Evolutionary conservation across 2,113 vertebrate genomes (phyloP).

Genomic region (Thalassoma bifasciatum): DNA sequence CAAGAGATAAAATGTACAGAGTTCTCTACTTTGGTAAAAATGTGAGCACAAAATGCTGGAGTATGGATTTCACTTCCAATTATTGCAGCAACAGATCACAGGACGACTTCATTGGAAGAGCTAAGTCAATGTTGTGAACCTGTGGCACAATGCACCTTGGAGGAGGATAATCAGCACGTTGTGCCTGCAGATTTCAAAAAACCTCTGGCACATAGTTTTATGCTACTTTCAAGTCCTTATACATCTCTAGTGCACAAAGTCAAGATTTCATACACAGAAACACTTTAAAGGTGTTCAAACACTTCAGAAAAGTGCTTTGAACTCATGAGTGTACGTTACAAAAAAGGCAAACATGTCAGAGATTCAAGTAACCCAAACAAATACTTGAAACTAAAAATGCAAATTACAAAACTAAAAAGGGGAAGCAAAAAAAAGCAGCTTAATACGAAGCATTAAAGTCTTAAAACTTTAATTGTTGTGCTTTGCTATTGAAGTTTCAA

Average conservation of each 20-base stretch:
- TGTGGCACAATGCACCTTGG: neutral
- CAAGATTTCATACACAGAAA: neutral
- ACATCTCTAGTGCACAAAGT: neutral
- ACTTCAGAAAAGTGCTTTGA: neutral
- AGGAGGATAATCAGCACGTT: neutral
- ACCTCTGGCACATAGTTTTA: neutral
- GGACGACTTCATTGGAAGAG: constrained; percentile 10
- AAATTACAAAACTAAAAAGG: constrained; percentile 4
- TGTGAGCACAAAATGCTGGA: constrained; percentile 10
- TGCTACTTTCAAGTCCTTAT: neutral
- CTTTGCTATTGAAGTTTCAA: neutral
- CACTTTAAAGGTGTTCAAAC: neutral
- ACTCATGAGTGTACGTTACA: neutral
- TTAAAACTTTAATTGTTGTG: neutral
- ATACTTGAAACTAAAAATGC: neutral
- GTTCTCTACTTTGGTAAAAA: constrained; percentile 28
- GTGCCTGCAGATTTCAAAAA: neutral
- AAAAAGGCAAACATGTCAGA: neutral
- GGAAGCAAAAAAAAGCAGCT: neutral
- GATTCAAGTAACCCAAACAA: neutral
- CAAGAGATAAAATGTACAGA: constrained; percentile 13
- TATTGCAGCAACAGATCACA: constrained; percentile 47
- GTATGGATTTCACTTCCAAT: constrained; percentile 52
- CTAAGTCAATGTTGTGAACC: neutral
- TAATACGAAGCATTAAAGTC: neutral